These are phyloP conservation scores for Megalops cyprinoides DNA, from an alignment of 2,797 vertebrate genomes.

Conservation along the genomic window DNA sequence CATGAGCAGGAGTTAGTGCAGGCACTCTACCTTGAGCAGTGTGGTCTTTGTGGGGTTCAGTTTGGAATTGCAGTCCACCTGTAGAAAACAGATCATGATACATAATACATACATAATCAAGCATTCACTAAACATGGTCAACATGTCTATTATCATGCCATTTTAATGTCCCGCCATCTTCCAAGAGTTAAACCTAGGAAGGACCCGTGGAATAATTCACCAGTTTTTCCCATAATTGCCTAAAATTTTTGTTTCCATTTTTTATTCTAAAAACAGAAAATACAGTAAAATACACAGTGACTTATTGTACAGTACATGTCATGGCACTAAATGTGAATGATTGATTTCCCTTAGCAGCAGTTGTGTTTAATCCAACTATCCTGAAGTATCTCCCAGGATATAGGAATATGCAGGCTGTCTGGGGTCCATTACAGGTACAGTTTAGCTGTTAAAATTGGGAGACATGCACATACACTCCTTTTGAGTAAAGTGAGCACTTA, in stretches of 20 bases:
- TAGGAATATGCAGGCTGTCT: conserved; percentile 7
- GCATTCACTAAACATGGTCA: neutral
- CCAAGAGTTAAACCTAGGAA: neutral
- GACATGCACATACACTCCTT: neutral
- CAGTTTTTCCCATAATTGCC: neutral
- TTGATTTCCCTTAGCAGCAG: neutral
- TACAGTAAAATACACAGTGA: neutral
- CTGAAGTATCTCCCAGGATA: neutral
- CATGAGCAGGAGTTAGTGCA: conserved; percentile 3
- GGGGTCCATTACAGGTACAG: neutral
- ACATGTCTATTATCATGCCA: neutral
- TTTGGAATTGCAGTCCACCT: conserved; percentile 99
- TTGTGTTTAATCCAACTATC: neutral
- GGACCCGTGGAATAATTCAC: no score
- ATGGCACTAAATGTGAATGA: no score
- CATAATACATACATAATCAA: neutral
- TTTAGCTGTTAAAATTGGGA: conserved; percentile 58
- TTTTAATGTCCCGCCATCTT: neutral
- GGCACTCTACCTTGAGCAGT: conserved; percentile 86
- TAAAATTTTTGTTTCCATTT: neutral
- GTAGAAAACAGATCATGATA: conserved; percentile 26
- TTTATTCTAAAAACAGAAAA: no score
- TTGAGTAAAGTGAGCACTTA: conserved; percentile 64
- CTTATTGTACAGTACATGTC: neutral
- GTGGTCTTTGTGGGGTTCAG: conserved; percentile 97